Evolutionary conservation across 1,140 invertebrate genomes (phyloP).

Genomic region (Drosophila punjabiensis): DNA sequence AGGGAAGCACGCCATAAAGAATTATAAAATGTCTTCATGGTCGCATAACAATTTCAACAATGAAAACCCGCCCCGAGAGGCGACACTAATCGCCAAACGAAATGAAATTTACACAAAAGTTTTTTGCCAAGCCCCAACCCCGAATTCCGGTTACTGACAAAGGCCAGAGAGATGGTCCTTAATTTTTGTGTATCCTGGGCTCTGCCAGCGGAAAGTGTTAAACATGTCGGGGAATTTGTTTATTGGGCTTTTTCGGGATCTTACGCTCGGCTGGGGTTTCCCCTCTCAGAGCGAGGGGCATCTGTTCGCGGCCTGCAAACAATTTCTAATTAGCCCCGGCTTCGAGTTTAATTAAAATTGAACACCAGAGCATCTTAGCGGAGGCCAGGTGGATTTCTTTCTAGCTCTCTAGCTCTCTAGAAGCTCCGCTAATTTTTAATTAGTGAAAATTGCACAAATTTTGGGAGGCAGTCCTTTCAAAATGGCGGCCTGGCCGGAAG

Average conservation of each 20-base stretch:
- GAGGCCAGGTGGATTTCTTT: slow-evolving; percentile 71
- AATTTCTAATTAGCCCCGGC: slow-evolving; percentile 75
- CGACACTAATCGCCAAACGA: slow-evolving; percentile 84
- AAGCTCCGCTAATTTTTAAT: slow-evolving; percentile 75
- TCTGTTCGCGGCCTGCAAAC: slow-evolving; percentile 59
- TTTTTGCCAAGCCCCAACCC: slow-evolving; percentile 35
- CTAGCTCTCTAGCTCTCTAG: slow-evolving; percentile 16
- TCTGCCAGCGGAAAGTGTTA: slow-evolving; percentile 78
- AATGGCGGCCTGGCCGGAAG: slow-evolving; percentile 54
- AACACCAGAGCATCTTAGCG: slow-evolving; percentile 37
- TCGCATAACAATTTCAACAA: slow-evolving; percentile 82
- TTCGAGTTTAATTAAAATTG: slow-evolving; percentile 81
- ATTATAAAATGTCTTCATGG: slow-evolving; percentile 85
- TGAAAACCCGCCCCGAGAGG: slow-evolving; percentile 51
- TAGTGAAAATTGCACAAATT: slow-evolving; percentile 75
- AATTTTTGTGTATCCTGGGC: slow-evolving; percentile 55
- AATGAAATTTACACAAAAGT: slow-evolving; percentile 83
- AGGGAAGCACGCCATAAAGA: slow-evolving; percentile 59
- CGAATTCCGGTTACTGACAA: slow-evolving; percentile 45
- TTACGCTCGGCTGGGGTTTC: slow-evolving; percentile 14
- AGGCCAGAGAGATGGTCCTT: slow-evolving; percentile 66
- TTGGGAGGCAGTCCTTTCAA: slow-evolving; percentile 43
- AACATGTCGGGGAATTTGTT: slow-evolving; percentile 84
- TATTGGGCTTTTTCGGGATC: slow-evolving; percentile 72
- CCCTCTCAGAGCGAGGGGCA: slow-evolving; percentile 33